Percentiles rank a stretch among this genome's conserved stretches.
Evolutionary conservation across 1,140 invertebrate genomes (phyloP).

Genomic region (Atta colombica): DNA sequence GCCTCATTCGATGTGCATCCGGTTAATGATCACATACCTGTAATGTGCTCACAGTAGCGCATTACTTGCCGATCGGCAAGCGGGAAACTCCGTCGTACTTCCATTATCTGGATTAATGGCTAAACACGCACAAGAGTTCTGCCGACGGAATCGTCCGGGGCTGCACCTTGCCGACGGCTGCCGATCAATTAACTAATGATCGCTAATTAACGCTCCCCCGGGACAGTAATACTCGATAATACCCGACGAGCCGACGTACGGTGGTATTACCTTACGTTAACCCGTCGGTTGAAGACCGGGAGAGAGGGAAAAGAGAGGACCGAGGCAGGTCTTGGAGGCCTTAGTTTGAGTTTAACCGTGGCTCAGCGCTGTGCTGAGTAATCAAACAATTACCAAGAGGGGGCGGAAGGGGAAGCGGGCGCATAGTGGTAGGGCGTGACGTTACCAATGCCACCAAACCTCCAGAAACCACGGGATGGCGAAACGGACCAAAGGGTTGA

Average conservation of each 20-base stretch:
- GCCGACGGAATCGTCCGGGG: conserved; percentile 47
- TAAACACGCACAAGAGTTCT: conserved; percentile 75
- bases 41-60: conserved; percentile 13
- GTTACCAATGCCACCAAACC: conserved; percentile 66
- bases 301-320: conserved; percentile 43
- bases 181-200: conserved; percentile 83
- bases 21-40: conserved; percentile 47
- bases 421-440: conserved; percentile 16
- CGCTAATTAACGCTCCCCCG: conserved; percentile 82
- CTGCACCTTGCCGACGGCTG: conserved; percentile 75
- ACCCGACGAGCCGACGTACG: conserved; percentile 69
- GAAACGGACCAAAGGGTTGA: conserved; percentile 64
- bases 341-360: conserved; percentile 85
- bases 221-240: conserved; percentile 79
- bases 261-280: conserved; percentile 74
- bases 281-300: conserved; percentile 56
- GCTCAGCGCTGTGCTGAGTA: conserved; percentile 85
- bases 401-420: conserved; percentile 48
- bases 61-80: conserved; percentile 55
- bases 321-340: conserved; percentile 78
- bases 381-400: conserved; percentile 85
- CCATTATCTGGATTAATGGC: conserved; percentile 77
- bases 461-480: conserved; percentile 61
- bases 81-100: conserved; percentile 56
- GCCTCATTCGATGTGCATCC: conserved; percentile 24